Base-by-base conservation (phyloP, 2,113 vertebrate species). In the Triplophysa tibetana region DNA sequence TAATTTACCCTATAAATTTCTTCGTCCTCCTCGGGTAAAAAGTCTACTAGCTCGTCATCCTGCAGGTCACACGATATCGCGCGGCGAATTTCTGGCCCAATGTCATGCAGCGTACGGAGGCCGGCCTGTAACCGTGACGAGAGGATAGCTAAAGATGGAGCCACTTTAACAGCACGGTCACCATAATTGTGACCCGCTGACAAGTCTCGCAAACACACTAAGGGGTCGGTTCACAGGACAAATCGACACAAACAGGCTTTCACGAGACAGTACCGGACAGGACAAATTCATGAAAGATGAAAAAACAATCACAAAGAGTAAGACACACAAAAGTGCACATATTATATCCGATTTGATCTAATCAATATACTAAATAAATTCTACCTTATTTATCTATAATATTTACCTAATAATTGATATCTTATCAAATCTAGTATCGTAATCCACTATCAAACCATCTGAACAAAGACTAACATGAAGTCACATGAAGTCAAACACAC, bases 41-140 rank as follows among this genome's bases (percentile, higher is more conserved):
- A 95, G 91, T 98, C 95, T 92, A 98, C 95, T 78, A 96, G 95
- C 87, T 98, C 97, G 86, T 99, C 97, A 90, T 99, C 98, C 90
- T 99, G 97, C 91, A 99, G 95, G 92, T 99, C 98, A 93, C 98
- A 99, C 89, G 98, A 99, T 92, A 99, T 99, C 87, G 98, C 98
- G 89, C 98, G 95, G 81, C 98, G 96, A 90, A 99, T 99, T 96
- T 99, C 98, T 78, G 98, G 98, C 89, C 98, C 98, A 88, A 99
- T 98, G 93, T 99, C 98, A 91, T 99, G 98, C 89, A 99, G 95
- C 66, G 98, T 99, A 90, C 97, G 97, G 91, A 99, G 94, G 89
- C 98, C 98, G 85, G 98, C 98, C 98, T 99, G 95, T 88, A 96
- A 95, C 91, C 95, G 94, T 91, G 91, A 94, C 91, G 95, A 95